phyloP scores from a whole-genome alignment of 2,888 invertebrate species.

The Formica aserva region DNA sequence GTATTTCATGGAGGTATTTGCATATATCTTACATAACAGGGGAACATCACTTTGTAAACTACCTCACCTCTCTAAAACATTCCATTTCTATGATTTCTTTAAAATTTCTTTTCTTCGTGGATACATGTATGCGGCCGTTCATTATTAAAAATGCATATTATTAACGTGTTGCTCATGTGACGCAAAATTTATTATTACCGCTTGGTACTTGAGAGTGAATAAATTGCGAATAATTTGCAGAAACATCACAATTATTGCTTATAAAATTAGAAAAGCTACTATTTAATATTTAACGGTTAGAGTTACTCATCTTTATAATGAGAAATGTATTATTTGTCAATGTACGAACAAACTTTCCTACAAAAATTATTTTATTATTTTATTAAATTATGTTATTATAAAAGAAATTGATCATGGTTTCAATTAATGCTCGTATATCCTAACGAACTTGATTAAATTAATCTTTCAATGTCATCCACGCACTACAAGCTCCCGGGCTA shows the following conservation, averaged over 20 bases:
- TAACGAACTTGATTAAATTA: constrained; percentile 65
- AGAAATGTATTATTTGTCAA: not conserved
- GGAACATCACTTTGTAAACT: constrained; percentile 33
- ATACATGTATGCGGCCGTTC: constrained; percentile 30
- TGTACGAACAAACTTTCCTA: not conserved
- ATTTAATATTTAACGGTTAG: constrained; percentile 5
- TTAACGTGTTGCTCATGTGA: constrained; percentile 7
- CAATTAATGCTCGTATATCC: not conserved
- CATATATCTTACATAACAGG: constrained; percentile 41
- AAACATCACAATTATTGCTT: constrained; percentile 13
- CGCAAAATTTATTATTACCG: constrained; percentile 18
- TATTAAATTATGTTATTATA: not conserved
- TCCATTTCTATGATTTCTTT: constrained; percentile 25
- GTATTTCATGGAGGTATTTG: constrained; percentile 43
- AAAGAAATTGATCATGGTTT: constrained; percentile 18
- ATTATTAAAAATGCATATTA: constrained; percentile 10
- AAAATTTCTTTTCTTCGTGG: constrained; percentile 24
- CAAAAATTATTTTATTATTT: constrained; percentile 4
- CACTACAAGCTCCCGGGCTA: constrained; percentile 56
- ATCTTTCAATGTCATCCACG: constrained; percentile 52
- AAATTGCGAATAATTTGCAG: constrained; percentile 5
- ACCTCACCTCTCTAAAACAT: constrained; percentile 31
- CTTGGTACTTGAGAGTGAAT: constrained; percentile 3
- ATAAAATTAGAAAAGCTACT: constrained; percentile 35
- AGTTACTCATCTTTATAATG: constrained; percentile 6